Base-by-base conservation (phyloP, 2,888 invertebrate genomes). In the Chymomyza fuscimana region DNA sequence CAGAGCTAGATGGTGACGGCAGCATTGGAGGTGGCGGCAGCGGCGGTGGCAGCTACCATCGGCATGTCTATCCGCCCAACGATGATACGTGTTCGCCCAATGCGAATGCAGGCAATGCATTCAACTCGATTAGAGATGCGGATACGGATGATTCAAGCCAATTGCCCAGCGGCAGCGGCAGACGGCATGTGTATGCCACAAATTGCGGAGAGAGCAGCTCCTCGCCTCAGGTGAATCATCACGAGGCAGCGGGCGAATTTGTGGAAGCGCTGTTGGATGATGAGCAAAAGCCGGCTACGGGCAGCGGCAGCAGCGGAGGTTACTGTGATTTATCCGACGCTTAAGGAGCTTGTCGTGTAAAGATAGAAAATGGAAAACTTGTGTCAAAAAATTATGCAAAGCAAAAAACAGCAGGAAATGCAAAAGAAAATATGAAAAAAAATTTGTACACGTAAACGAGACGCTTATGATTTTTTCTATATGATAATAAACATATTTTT, bases 41-140 rank as follows among this genome's bases (percentile, higher is more conserved):
- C 12, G 83, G 87, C 0, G 78, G 87, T 4, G 87, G 89, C 4
- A 89, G 86, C 70, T 89, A 89, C 72, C 89, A 87, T 70, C 87
- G 91, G 1, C 92, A 92, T 69, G 92, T 92, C 2, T 92, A 92
- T 88, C 91, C 91, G 70, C 92, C 92, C 59, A 92, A 90, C 52
- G 91, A 91, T 73, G 91, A 90, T 65, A 90, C 89, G 15, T 89
- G 90, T 40, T 92, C 91, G 32, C 92, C 91, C 3, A 91, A 91
- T 77, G 91, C 91, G 12, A 91, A 89, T 79, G 87, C 87, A 0
- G 86, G 88, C 61, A 90, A 91, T 64, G 91, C 91, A 9, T 92
- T 91, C 69, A 92, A 89, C 73, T 91, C 91, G 29, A 91, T 92
- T 77, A 90, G 91, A 25, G 91, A 92, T 74, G 88, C 90, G 10